phyloP scores from a whole-genome alignment of 2,113 vertebrate species.

The Protomyctophum bolini region DNA sequence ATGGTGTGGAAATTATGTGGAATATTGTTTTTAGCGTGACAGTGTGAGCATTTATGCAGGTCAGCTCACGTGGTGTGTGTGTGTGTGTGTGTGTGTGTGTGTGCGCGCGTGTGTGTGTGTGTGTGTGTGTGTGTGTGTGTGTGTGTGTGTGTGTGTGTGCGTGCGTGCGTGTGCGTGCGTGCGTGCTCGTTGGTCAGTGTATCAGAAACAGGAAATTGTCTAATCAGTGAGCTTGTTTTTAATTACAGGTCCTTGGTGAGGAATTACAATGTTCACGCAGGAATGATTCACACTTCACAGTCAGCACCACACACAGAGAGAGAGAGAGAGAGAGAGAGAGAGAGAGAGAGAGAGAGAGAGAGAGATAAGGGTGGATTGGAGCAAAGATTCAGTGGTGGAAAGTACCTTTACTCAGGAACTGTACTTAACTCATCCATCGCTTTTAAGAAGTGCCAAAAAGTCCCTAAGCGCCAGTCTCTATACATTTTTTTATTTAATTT shows the following conservation, averaged over 20 bases:
- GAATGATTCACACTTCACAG: neutral
- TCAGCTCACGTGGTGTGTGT: neutral
- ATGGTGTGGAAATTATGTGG: no score
- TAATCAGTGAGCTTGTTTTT: constrained; percentile 45
- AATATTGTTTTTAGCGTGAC: neutral
- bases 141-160: neutral
- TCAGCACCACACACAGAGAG: constrained; percentile 12
- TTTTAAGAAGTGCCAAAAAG: no score
- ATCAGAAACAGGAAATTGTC: constrained; percentile 20
- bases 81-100: constrained; percentile 8
- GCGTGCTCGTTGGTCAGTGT: constrained; percentile 16
- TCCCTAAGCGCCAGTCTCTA: no score
- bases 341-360: neutral
- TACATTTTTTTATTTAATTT: no score
- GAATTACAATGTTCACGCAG: constrained; percentile 26
- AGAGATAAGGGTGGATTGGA: neutral
- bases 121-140: neutral
- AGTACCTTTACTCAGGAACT: no score
- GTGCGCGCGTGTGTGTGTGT: constrained; percentile 8
- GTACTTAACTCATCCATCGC: no score
- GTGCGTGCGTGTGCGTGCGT: neutral
- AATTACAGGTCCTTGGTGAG: constrained; percentile 35
- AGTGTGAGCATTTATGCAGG: neutral
- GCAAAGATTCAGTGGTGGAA: no score
- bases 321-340: neutral